Percentiles rank a stretch among this genome's conserved stretches.
Evolutionary conservation across 1,140 invertebrate genomes (phyloP).

Genomic region (Octopus bimaculoides): DNA sequence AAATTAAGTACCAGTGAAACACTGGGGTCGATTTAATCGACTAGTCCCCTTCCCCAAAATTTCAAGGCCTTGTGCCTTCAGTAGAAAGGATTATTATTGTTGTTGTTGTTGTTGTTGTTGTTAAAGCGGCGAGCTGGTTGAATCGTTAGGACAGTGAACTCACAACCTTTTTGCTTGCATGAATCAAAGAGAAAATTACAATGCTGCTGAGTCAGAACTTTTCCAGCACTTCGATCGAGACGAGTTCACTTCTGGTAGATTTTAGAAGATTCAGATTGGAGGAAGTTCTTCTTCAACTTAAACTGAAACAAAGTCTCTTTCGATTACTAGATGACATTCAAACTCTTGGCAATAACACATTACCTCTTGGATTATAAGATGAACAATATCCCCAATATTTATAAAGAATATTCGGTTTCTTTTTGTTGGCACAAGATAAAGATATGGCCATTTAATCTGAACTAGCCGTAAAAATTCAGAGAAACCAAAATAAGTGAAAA

Average conservation of each 20-base stretch:
- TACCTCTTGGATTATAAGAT: constrained; percentile 72
- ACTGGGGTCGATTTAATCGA: too few relatives aligned
- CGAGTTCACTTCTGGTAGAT: constrained; percentile 82
- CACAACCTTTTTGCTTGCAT: constrained; percentile 77
- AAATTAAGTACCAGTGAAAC: too few relatives aligned
- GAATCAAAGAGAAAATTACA: constrained; percentile 85
- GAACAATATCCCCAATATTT: constrained; percentile 86
- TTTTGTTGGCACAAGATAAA: constrained; percentile 81
- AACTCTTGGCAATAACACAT: constrained; percentile 39
- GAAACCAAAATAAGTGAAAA: constrained; percentile 88
- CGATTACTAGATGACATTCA: constrained; percentile 87
- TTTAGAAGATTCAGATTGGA: constrained; percentile 84
- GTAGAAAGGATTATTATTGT: too few relatives aligned
- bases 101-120: too few relatives aligned
- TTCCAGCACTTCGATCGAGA: constrained; percentile 87
- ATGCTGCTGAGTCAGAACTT: constrained; percentile 87
- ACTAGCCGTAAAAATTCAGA: constrained; percentile 88
- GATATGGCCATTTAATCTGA: constrained; percentile 87
- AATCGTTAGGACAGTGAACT: constrained; percentile 76
- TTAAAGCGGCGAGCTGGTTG: too few relatives aligned
- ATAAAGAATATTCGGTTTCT: constrained; percentile 84
- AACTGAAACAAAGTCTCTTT: constrained; percentile 83
- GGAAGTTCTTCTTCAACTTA: constrained; percentile 84
- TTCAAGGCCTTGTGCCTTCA: too few relatives aligned
- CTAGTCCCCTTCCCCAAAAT: too few relatives aligned